phyloP scores from a whole-genome alignment of 2,797 vertebrate species.

The Anolis apletophallus region DNA sequence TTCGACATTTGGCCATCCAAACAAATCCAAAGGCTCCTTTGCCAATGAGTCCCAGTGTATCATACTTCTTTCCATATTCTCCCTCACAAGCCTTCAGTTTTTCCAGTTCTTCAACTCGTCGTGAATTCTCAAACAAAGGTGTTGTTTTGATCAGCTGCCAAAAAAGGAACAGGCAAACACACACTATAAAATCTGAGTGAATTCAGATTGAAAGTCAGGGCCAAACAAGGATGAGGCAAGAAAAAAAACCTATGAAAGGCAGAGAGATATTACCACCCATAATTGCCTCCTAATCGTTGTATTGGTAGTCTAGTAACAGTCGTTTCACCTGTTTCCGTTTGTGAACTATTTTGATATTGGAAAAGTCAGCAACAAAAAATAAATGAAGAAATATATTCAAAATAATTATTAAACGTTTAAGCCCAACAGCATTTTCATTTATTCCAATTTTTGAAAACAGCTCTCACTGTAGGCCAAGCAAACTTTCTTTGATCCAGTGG shows the following conservation, averaged over 20 bases:
- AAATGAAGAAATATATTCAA: not conserved
- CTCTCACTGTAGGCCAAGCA: not conserved
- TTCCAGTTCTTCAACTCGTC: slow-evolving; percentile 81
- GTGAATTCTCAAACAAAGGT: slow-evolving; percentile 64
- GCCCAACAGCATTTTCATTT: not conserved
- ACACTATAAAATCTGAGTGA: slow-evolving; percentile 15
- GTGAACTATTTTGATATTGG: not conserved
- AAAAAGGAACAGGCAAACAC: accelerated
- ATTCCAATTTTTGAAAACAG: not conserved
- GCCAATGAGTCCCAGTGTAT: slow-evolving; percentile 85
- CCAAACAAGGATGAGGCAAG: not conserved
- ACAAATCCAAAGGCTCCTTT: slow-evolving; percentile 96
- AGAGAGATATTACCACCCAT: not conserved
- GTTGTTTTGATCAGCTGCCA: slow-evolving; percentile 57
- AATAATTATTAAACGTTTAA: not conserved
- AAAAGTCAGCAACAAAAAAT: not conserved
- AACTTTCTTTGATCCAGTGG: not conserved
- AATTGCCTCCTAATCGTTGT: not conserved
- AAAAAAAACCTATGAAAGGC: not conserved
- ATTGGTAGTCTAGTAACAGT: too few relatives aligned
- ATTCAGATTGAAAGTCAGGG: not conserved
- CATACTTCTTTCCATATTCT: slow-evolving; percentile 87
- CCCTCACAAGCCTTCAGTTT: slow-evolving; percentile 88
- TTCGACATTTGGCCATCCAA: slow-evolving; percentile 86
- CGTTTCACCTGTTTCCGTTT: not conserved